Evolutionary conservation across 1,140 invertebrate genomes (phyloP), one percentile per base, ranked within the genome.

Genomic region (Aphaenogaster floridana): DNA sequence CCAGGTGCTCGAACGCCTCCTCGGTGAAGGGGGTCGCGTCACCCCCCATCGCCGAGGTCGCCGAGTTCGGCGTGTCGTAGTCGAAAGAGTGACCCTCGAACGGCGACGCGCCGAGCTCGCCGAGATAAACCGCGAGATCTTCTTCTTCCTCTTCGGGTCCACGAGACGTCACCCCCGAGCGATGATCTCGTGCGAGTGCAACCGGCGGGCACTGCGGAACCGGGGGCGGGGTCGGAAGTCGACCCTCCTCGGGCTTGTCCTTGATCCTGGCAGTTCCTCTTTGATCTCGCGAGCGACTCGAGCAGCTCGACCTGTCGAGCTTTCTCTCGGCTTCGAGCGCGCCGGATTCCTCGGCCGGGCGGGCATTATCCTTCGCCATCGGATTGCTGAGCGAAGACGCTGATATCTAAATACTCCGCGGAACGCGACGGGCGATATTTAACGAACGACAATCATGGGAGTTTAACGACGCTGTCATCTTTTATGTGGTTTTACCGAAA

Each of bases 1-100:
- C 97, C 84, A 98, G 93, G 92, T 98, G 97, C 90, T 98, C 97
- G 45, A 98, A 96, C 5, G 96, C 96, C 72, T 97, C 96, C 15
- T 97, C 94, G 0, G 96, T 96, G 34, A 95, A 54, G 91, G 95
- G 78, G 92, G 92, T 80, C 1, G 80, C 64, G 7, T 87, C 71
- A 28, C 64, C 80, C 13, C 68, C 68, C 69, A 71, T 89, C 0
- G 87, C 78, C 45, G 89, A 84, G 9, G 86, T 28, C 0, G 69
- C 34, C 13, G 89, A 90, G 9, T 88, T 91, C 36, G 89, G 90
- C 8, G 88, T 78, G 17, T 86, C 86, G 61, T 87, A 91, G 1
- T 81, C 81, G 9, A 90, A 88, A 0, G 86, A 61, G 45, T 80
- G 87, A 5, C 72, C 66, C 3, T 90, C 90, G 39, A 64, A 85